These are phyloP conservation scores for Dasyprocta punctata DNA, from an alignment of 2,113 vertebrate genomes.

Conservation along the genomic window DNA sequence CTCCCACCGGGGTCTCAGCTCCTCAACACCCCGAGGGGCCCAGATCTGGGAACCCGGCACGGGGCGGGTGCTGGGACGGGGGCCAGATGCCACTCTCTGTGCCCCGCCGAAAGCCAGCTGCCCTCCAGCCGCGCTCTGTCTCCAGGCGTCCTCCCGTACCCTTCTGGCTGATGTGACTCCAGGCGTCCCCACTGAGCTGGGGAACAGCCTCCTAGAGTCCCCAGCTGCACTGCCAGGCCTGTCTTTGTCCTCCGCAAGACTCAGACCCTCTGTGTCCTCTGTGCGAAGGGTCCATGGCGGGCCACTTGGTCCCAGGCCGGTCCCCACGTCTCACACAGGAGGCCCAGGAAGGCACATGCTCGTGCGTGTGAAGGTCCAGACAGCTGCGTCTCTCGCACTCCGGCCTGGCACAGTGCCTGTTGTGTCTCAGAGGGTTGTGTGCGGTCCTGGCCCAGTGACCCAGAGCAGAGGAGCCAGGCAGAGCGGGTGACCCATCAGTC, in stretches of 20 bases:
- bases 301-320: background rate
- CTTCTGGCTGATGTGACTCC: background rate
- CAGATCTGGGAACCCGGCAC: background rate
- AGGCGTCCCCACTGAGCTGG: background rate
- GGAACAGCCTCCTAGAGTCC: background rate
- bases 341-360: background rate
- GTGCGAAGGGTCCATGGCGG: background rate
- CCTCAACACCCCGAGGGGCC: accelerated
- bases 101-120: background rate
- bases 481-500: accelerated
- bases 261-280: background rate
- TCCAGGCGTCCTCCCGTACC: background rate
- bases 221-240: background rate
- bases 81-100: background rate
- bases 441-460: accelerated
- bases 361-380: accelerated
- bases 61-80: background rate
- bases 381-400: accelerated
- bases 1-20: accelerated
- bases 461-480: background rate
- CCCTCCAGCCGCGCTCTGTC: background rate
- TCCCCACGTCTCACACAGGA: accelerated
- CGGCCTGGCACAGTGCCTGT: background rate
- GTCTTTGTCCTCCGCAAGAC: background rate
- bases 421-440: accelerated